Evolutionary conservation across 2,888 invertebrate species (phyloP).

Genomic region (Mesopsocus fuscifrons): DNA sequence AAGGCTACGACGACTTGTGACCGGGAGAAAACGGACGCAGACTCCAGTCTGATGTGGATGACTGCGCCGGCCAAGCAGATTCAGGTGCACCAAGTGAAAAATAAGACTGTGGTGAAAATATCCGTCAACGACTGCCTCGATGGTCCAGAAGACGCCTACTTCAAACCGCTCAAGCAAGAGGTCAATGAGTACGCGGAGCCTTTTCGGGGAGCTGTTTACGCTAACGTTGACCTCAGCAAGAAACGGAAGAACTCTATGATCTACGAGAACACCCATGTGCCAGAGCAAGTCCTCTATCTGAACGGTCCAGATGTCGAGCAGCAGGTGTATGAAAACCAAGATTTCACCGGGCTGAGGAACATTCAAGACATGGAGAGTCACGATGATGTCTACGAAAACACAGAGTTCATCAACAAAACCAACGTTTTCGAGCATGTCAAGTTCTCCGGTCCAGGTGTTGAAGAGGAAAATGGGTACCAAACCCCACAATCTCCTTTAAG

Average conservation of each 20-base stretch:
- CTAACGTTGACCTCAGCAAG: conserved; percentile 2
- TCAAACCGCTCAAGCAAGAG: background rate
- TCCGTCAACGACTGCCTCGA: background rate
- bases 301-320: conserved; percentile 1
- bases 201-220: background rate
- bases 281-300: background rate
- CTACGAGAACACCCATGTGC: conserved; percentile 3
- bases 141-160: background rate
- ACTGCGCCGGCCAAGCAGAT: background rate
- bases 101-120: conserved; percentile 8
- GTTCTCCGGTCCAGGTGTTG: background rate
- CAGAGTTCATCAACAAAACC: background rate
- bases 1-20: background rate
- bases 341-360: background rate
- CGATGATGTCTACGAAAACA: conserved; percentile 7
- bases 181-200: conserved; percentile 7
- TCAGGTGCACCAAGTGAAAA: conserved; percentile 4
- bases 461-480: background rate
- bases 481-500: background rate
- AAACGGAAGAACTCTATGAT: background rate
- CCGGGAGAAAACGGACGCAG: background rate
- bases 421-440: background rate
- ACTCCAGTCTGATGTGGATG: background rate
- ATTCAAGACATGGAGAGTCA: background rate
- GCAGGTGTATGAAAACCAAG: conserved; percentile 8